phyloP scores from a whole-genome alignment of 2,797 vertebrate genomes.

The Sciaenops ocellatus region DNA sequence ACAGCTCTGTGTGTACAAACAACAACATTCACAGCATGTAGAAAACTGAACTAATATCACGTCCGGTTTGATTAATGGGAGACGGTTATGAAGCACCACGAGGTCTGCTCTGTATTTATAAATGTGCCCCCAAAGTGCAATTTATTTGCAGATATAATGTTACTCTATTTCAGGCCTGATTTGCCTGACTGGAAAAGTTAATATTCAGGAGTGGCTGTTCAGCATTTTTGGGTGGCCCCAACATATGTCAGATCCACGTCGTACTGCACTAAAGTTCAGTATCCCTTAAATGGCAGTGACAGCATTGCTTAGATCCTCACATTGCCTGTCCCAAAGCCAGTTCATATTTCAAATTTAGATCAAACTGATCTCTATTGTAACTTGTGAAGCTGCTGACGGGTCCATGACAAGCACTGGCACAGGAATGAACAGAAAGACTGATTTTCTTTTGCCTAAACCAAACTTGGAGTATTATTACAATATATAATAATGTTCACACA shows the following conservation, averaged over 20 bases:
- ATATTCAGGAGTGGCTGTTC: conserved; percentile 77
- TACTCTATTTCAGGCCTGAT: conserved; percentile 77
- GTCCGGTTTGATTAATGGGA: conserved; percentile 66
- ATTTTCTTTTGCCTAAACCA: conserved; percentile 15
- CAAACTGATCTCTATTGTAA: conserved; percentile 32
- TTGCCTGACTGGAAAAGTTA: conserved; percentile 82
- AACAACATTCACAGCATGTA: conserved; percentile 57
- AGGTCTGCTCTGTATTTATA: conserved; percentile 68
- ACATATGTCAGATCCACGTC: conserved; percentile 64
- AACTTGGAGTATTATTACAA: conserved; percentile 16
- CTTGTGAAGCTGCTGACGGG: conserved; percentile 18
- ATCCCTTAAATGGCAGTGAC: conserved; percentile 66
- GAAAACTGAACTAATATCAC: conserved; percentile 57
- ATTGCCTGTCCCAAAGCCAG: conserved; percentile 49
- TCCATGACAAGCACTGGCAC: conserved; percentile 20
- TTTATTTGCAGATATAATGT: conserved; percentile 82
- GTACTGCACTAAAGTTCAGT: conserved; percentile 37
- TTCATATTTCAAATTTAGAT: conserved; percentile 59
- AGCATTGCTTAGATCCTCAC: conserved; percentile 48
- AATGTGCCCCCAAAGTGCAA: conserved; percentile 72
- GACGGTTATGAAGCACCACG: conserved; percentile 37
- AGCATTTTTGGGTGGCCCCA: conserved; percentile 81
- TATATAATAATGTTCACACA: not conserved
- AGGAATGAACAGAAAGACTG: conserved; percentile 16
- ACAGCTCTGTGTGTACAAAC: conserved; percentile 52